Conservation (phyloP, 2,113 vertebrate genomes). For the Lophochroa leadbeateri region DNA sequence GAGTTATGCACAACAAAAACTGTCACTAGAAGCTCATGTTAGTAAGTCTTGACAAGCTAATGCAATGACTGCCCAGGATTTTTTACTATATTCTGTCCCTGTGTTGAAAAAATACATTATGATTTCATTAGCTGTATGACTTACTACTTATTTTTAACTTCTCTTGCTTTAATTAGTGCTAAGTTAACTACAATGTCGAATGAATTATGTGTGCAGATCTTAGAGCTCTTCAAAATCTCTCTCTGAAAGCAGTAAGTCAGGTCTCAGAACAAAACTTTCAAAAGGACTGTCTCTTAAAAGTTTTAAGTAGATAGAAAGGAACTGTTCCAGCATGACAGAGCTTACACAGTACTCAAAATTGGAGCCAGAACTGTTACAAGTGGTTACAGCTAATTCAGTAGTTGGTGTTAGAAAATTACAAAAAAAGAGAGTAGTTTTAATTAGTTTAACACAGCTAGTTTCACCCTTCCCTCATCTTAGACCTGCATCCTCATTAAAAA, state of each 20-base stretch:
- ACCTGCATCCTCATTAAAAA: neutral
- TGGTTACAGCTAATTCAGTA: constrained; percentile 16
- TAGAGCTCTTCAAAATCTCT: neutral
- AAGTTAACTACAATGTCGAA: neutral
- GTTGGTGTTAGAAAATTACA: constrained; percentile 8
- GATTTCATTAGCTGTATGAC: neutral
- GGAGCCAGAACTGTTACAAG: constrained; percentile 17
- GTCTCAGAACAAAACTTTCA: constrained; percentile 12
- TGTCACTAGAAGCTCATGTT: neutral
- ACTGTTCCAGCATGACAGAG: constrained; percentile 5
- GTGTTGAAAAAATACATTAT: neutral
- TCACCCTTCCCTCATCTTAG: neutral
- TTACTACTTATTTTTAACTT: neutral
- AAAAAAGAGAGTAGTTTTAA: neutral
- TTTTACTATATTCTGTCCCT: neutral
- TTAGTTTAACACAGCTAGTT: constrained; percentile 2
- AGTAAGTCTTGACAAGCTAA: neutral
- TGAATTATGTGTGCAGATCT: neutral
- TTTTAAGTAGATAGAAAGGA: neutral
- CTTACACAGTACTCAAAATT: neutral
- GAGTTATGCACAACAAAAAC: neutral
- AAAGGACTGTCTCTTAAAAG: neutral
- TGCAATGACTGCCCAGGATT: neutral
- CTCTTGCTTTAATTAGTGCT: neutral
- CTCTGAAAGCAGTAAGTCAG: neutral